Percentiles rank a stretch among this genome's conserved stretches.
Conservation (phyloP, 2,888 invertebrate species). For the Trichogramma evanescens region DNA sequence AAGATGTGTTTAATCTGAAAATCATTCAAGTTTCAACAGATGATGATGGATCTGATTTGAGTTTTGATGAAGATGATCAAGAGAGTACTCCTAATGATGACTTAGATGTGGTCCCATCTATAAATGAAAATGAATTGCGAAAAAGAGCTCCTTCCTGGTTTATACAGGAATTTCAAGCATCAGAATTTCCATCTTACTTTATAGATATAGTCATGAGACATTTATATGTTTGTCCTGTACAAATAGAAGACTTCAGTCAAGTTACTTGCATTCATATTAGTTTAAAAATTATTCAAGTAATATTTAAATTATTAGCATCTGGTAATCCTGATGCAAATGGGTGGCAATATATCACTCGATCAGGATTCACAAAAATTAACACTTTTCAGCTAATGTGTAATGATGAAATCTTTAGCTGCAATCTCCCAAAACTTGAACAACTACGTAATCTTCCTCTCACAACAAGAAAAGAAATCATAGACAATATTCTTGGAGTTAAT, state of each 20-base stretch:
- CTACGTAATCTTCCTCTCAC: constrained; percentile 34
- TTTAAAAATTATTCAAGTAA: constrained; percentile 57
- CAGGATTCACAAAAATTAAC: constrained; percentile 26
- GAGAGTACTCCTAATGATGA: constrained; percentile 18
- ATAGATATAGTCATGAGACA: constrained; percentile 63
- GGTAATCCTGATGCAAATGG: constrained; percentile 19
- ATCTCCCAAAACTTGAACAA: constrained; percentile 38
- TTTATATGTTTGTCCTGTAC: constrained; percentile 61
- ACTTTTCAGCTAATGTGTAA: constrained; percentile 23
- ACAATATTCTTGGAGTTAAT: constrained; percentile 49
- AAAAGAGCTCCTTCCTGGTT: constrained; percentile 53
- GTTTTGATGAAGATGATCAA: constrained; percentile 22
- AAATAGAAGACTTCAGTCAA: constrained; percentile 63
- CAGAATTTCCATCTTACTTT: constrained; percentile 59
- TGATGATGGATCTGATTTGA: constrained; percentile 23
- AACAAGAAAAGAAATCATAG: constrained; percentile 43
- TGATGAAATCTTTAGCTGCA: constrained; percentile 20
- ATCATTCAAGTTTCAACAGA: constrained; percentile 20
- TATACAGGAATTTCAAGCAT: constrained; percentile 55
- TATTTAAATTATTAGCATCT: constrained; percentile 48
- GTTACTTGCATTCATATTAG: constrained; percentile 56
- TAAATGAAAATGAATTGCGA: constrained; percentile 16
- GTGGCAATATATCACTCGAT: constrained; percentile 39
- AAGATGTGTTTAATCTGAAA: constrained; percentile 18
- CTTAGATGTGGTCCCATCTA: constrained; percentile 15